Percentiles rank a stretch among this genome's conserved stretches.
phyloP scores from a whole-genome alignment of 2,113 vertebrate genomes.

The Halichoerus grypus region DNA sequence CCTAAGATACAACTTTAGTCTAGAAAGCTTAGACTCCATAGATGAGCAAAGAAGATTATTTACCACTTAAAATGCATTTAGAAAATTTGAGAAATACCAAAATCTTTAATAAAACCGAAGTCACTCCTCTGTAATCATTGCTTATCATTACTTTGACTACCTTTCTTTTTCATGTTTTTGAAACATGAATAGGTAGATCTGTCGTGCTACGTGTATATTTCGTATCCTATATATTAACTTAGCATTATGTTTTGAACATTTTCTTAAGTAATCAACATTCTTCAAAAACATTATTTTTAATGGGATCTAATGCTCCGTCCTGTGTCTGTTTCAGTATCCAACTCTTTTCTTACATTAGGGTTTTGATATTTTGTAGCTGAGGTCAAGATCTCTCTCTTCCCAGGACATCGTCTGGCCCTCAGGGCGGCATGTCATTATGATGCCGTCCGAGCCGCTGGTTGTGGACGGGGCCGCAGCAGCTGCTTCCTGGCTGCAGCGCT shows the following conservation, averaged over 20 bases:
- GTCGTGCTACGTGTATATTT: neutral
- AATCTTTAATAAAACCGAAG: neutral
- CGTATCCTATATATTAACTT: neutral
- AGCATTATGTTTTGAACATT: neutral
- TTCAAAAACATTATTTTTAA: neutral
- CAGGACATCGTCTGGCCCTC: neutral
- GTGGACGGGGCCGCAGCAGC: neutral
- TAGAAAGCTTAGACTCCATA: neutral
- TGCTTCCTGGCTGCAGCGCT: neutral
- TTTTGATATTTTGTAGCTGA: neutral
- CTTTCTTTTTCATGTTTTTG: neutral
- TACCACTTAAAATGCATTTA: neutral
- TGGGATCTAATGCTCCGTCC: neutral
- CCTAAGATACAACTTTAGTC: fast-evolving
- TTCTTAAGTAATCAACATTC: neutral
- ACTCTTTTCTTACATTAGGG: neutral
- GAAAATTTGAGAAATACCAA: neutral
- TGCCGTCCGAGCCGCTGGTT: neutral
- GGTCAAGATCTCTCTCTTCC: neutral
- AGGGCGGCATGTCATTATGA: neutral
- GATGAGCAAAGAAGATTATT: neutral
- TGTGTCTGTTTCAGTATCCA: neutral
- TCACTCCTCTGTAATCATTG: neutral
- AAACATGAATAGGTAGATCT: neutral
- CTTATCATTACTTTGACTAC: neutral